Conservation (phyloP, 2,888 invertebrate genomes). For the Coronaproctus castanopsis region DNA sequence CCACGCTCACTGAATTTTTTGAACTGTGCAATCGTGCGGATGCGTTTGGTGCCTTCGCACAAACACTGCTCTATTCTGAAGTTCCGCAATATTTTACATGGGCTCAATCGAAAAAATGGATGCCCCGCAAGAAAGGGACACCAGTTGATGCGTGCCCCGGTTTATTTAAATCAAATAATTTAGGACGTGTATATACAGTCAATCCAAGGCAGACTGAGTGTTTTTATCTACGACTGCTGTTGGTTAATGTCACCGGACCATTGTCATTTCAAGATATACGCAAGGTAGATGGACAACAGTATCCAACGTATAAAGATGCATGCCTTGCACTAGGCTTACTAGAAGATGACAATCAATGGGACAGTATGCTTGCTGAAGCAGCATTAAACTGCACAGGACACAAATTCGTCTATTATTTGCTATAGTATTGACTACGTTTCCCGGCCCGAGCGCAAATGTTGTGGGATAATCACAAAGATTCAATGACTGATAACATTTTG, state of each 20-base stretch:
- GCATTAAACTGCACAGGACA: not conserved
- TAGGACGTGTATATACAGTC: slow-evolving; percentile 12
- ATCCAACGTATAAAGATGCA: slow-evolving; percentile 22
- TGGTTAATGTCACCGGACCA: slow-evolving; percentile 20
- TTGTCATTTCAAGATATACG: slow-evolving; percentile 21
- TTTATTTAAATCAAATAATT: slow-evolving; percentile 1
- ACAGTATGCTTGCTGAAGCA: slow-evolving; percentile 22
- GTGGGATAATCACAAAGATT: too few species aligned
- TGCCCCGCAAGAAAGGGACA: slow-evolving; percentile 8
- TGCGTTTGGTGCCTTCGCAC: slow-evolving; percentile 4
- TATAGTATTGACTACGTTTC: slow-evolving; percentile 13
- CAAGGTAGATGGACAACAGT: slow-evolving; percentile 21
- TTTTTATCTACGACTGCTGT: slow-evolving; percentile 19
- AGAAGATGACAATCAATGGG: slow-evolving; percentile 24
- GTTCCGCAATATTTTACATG: slow-evolving; percentile 14
- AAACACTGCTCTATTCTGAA: slow-evolving; percentile 10
- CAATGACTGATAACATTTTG: too few species aligned
- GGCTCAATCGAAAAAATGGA: slow-evolving; percentile 8
- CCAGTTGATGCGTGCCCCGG: slow-evolving; percentile 1
- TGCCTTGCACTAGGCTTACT: slow-evolving; percentile 23
- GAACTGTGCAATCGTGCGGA: slow-evolving; percentile 4
- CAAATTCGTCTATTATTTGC: slow-evolving; percentile 12
- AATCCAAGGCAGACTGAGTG: slow-evolving; percentile 16
- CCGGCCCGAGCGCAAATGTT: not conserved
- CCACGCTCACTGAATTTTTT: slow-evolving; percentile 14